Conservation (phyloP, 1,140 invertebrate genomes). For the Marisa cornuarietis region DNA sequence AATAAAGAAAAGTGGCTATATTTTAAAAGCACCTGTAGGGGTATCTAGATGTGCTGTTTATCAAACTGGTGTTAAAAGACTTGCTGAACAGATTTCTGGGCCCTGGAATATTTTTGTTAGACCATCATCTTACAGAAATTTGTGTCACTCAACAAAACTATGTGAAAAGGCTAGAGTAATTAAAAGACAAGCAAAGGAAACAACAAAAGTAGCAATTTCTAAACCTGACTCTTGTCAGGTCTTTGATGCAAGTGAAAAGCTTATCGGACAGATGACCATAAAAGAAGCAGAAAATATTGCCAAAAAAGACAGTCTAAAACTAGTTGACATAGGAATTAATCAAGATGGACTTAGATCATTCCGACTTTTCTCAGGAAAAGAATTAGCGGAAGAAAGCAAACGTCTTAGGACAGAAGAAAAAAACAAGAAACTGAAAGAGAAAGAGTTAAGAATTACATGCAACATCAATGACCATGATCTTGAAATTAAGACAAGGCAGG, state of each 20-base stretch:
- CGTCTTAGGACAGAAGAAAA: constrained; percentile 12
- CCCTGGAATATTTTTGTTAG: too few species aligned
- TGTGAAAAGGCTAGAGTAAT: too few species aligned
- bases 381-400: constrained; percentile 26
- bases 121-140: too few species aligned
- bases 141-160: too few species aligned
- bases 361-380: constrained; percentile 13
- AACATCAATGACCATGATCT: constrained; percentile 27
- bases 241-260: constrained; percentile 24
- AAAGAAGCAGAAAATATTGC: constrained; percentile 20
- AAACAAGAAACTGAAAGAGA: constrained; percentile 19
- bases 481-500: constrained; percentile 18
- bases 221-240: constrained; percentile 6
- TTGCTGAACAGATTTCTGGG: too few species aligned
- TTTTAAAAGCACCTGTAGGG: too few species aligned
- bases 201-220: neutral
- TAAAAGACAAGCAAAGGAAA: too few species aligned
- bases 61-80: too few species aligned
- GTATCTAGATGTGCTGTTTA: too few species aligned
- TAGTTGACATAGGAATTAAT: constrained; percentile 24
- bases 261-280: constrained; percentile 26
- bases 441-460: constrained; percentile 16
- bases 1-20: too few species aligned
- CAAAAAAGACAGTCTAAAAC: constrained; percentile 16
- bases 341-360: constrained; percentile 16